Evolutionary conservation across 2,113 vertebrate species (phyloP), one percentile per base, ranked within the genome.

Genomic region (Cardinalis cardinalis): DNA sequence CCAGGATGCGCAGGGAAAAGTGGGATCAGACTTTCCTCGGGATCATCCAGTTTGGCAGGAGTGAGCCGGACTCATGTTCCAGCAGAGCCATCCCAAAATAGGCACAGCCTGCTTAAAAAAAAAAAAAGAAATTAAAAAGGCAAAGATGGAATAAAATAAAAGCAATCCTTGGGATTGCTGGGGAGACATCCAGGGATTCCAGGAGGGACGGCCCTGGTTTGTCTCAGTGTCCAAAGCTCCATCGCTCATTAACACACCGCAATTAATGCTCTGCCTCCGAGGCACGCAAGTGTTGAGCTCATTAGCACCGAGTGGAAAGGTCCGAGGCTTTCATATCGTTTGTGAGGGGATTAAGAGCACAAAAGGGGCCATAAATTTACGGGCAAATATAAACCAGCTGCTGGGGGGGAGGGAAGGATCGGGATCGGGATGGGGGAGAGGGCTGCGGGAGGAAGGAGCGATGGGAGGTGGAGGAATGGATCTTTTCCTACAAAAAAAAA

Each of bases 361-460:
- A 96, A 95, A 95, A 90, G 93, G 92, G 93, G 95, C 95, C 92
- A 23, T 96, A 96, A 95, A 96, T 96, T 95, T 94, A 94, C 90
- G 21, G 63, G 58, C 92, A 96, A 96, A 95, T 94, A 93, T 74
- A 92, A 96, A 95, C 95, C 95, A 94, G 94, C 95, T 95, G 95
- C 87, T 51, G 41, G 56, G 46, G 86, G 77, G 48, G 55, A 51
- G 36, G 60, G 78, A 18, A 29, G 64, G 64, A 25, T 24, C 28
- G 34, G 63, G 75, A 20, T 14, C 21, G 49, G 44, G 86, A 11
- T 19, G 77, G 72, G 77, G 58, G 77, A 41, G 81, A 80, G 53
- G 38, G 69, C 71, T 1, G 73, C 26, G 49, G 32, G 88, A 72
- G 69, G 71, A 44, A 61, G 52, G 64, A 88, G 58, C 36, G 41